phyloP scores from a whole-genome alignment of 37 sponge, comb jelly and placozoan species.

The Spongilla lacustris region DNA sequence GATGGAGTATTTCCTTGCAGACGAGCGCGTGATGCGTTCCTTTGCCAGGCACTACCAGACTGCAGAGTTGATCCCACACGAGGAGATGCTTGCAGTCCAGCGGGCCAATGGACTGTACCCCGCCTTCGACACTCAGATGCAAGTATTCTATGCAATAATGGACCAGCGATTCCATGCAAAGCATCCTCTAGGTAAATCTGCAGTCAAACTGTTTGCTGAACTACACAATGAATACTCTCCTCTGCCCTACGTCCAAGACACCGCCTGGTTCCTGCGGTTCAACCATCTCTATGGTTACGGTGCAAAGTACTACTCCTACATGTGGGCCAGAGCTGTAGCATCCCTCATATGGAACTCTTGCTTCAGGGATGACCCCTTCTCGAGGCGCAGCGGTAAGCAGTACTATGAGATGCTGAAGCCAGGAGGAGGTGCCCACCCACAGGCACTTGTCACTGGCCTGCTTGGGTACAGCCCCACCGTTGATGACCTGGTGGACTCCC shows the following conservation, averaged over 20 bases:
- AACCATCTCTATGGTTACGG: constrained; percentile 88
- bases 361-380: constrained; percentile 84
- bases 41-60: constrained; percentile 71
- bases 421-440: constrained; percentile 72
- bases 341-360: constrained; percentile 81
- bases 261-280: constrained; percentile 82
- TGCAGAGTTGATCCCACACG: constrained; percentile 23
- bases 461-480: constrained; percentile 77
- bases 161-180: constrained; percentile 76
- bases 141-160: constrained; percentile 68
- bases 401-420: constrained; percentile 61
- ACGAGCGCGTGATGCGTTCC: constrained; percentile 61
- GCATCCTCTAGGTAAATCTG: constrained; percentile 2
- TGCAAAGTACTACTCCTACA: constrained; percentile 90
- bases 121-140: constrained; percentile 68
- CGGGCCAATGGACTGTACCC: constrained; percentile 43
- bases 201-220: constrained; percentile 20
- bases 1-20: constrained; percentile 85
- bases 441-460: constrained; percentile 53
- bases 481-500: constrained; percentile 67
- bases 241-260: constrained; percentile 11
- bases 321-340: constrained; percentile 88
- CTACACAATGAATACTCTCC: constrained; percentile 54
- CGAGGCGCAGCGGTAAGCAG: constrained; percentile 46
- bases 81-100: background rate